phyloP scores from a whole-genome alignment of 2,113 vertebrate genomes.

The Gnathonemus echidnorhynchus region DNA sequence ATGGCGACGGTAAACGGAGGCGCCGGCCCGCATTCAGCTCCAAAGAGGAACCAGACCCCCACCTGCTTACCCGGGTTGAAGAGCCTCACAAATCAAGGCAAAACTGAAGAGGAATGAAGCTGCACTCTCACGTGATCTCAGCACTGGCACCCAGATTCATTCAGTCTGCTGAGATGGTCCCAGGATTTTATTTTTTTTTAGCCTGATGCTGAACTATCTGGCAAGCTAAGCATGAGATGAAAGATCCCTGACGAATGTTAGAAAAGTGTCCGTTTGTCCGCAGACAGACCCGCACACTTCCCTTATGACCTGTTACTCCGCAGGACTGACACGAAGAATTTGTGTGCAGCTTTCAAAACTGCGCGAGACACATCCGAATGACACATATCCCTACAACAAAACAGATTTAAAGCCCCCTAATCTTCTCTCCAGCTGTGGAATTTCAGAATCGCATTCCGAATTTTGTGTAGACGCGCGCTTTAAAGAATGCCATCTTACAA shows the following conservation, averaged over 20 bases:
- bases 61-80: background rate
- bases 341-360: slow-evolving; percentile 39
- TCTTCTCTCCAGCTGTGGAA: slow-evolving; percentile 42
- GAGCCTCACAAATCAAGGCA: background rate
- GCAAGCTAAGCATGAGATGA: background rate
- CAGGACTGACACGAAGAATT: slow-evolving; percentile 39
- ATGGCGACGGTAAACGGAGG: slow-evolving; percentile 50
- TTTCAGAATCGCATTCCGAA: slow-evolving; percentile 43
- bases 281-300: background rate
- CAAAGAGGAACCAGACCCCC: background rate
- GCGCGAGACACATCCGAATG: slow-evolving; percentile 46
- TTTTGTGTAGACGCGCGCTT: slow-evolving; percentile 47
- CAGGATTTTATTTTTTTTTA: background rate
- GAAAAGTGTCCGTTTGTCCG: slow-evolving; percentile 33
- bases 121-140: background rate
- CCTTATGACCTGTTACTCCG: slow-evolving; percentile 14
- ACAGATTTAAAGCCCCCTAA: slow-evolving; percentile 47
- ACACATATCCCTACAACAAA: slow-evolving; percentile 51
- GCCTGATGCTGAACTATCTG: background rate
- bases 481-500: slow-evolving; percentile 49
- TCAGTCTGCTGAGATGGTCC: background rate
- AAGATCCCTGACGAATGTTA: slow-evolving; percentile 31
- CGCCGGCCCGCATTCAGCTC: background rate
- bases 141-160: too few relatives aligned
- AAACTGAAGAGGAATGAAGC: background rate